Evolutionary conservation across 2,797 vertebrate species (phyloP).

Genomic region (Hippopotamyrus pictus): DNA sequence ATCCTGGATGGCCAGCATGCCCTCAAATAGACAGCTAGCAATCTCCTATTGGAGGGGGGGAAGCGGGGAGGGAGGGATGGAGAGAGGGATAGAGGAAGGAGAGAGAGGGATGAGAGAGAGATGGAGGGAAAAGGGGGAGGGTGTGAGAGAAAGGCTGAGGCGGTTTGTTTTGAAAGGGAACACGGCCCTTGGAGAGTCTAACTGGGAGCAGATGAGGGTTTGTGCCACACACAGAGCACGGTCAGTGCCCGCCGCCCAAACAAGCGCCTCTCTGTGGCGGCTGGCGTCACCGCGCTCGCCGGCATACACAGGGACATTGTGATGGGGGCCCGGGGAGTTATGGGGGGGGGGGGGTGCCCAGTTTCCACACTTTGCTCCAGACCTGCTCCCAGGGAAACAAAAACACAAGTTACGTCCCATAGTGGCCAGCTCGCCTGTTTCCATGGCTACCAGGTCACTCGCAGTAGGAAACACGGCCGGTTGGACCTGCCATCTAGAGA

Average conservation of each 20-base stretch:
- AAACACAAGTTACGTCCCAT: conserved; percentile 39
- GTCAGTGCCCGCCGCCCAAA: conserved; percentile 41
- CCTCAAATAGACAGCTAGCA: conserved; percentile 41
- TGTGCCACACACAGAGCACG: conserved; percentile 49
- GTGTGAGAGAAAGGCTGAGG: conserved; percentile 15
- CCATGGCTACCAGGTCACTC: conserved; percentile 39
- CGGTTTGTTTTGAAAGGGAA: conserved; percentile 49
- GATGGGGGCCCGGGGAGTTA: conserved; percentile 30
- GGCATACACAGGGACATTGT: conserved; percentile 49
- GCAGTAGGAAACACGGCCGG: conserved; percentile 29
- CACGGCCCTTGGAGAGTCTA: conserved; percentile 36
- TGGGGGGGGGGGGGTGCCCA: conserved; percentile 9
- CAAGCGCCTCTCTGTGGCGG: conserved; percentile 60
- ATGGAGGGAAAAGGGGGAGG: neutral
- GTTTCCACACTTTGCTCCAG: conserved; percentile 44
- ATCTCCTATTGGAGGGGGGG: conserved; percentile 36
- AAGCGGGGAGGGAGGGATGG: neutral
- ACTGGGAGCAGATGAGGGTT: conserved; percentile 60
- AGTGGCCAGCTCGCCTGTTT: conserved; percentile 43
- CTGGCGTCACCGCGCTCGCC: conserved; percentile 59
- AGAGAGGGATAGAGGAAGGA: conserved; percentile 14
- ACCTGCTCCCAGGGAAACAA: conserved; percentile 44
- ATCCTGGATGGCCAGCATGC: conserved; percentile 6
- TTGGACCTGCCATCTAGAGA: neutral
- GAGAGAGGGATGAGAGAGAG: neutral